Base-by-base conservation (phyloP, 2,888 invertebrate genomes). In the Cephus pulcher region DNA sequence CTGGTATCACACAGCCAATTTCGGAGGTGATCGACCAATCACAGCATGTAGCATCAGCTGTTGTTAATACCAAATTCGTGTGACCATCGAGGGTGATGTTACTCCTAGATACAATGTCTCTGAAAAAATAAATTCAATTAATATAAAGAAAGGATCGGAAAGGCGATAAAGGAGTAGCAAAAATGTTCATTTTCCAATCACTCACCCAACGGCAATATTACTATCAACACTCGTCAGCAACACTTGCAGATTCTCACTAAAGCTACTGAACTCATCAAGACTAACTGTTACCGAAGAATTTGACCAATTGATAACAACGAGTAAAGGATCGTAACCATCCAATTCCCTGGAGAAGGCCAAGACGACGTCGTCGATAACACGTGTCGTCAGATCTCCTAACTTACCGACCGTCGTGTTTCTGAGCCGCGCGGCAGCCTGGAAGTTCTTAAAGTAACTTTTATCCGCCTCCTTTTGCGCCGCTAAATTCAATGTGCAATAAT, bases 361-460 rank as follows among this genome's bases (percentile, higher is more conserved):
- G 0, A 95, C 92, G 78, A 93, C 92, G 1, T 93, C 89, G 76
- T 93, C 93, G 4, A 94, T 87, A 0, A 94, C 93, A 78, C 93
- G 92, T 6, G 95, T 93, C 76, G 92, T 91, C 75, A 94, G 93
- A 84, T 93, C 92, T 12, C 95, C 95, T 12, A 93, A 93, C 2
- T 93, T 85, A 0, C 94, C 93, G 69, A 93, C 90, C 6, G 94
- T 93, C 77, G 92, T 90, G 74, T 94, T 93, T 84, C 92, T 91
- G 30, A 95, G 95, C 23, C 93, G 84, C 82, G 91, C 92, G 33
- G 96, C 90, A 11, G 81, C 78, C 0, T 92, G 93, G 88, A 96
- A 96, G 1, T 95, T 90, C 71, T 93, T 93, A 74, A 94, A 93
- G 82, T 95, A 94, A 69, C 95, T 95, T 6, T 89, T 91, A 0